These are phyloP conservation scores for Ostrea edulis DNA, from an alignment of 1,140 invertebrate genomes.

Conservation along the genomic window DNA sequence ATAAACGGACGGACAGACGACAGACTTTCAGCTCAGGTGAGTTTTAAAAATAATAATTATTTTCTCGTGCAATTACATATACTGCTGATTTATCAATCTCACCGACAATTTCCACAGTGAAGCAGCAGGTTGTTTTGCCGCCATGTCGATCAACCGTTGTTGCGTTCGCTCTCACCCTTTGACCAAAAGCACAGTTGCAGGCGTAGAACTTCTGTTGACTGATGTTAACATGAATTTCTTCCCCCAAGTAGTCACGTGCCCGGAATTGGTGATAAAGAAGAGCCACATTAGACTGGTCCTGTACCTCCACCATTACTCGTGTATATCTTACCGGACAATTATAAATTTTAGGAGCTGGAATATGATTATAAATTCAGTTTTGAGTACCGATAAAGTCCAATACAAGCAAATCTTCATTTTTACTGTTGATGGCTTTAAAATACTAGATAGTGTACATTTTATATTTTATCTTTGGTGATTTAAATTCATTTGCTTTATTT, in stretches of 20 bases:
- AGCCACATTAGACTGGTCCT: neutral
- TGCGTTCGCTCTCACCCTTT: neutral
- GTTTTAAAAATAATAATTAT: too few relatives aligned
- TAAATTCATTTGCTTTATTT: too few relatives aligned
- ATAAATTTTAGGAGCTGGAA: neutral
- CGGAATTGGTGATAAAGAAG: neutral
- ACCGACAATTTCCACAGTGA: constrained; percentile 21
- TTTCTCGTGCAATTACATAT: neutral
- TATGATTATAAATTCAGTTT: neutral
- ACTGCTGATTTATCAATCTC: neutral
- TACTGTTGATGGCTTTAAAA: too few relatives aligned
- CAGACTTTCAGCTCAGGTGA: too few relatives aligned
- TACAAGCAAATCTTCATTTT: too few relatives aligned
- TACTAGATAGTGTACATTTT: too few relatives aligned
- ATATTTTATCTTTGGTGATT: too few relatives aligned
- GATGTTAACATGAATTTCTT: neutral
- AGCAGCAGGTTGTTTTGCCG: constrained; percentile 10
- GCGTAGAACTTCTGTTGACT: constrained; percentile 23
- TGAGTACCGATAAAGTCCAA: too few relatives aligned
- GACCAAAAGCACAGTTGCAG: neutral
- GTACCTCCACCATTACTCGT: neutral
- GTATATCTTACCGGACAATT: neutral
- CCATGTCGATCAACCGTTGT: neutral
- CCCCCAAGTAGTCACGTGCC: neutral
- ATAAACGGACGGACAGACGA: too few relatives aligned